Evolutionary conservation across 2,113 vertebrate species (phyloP).

Genomic region (Rhombomys opimus): DNA sequence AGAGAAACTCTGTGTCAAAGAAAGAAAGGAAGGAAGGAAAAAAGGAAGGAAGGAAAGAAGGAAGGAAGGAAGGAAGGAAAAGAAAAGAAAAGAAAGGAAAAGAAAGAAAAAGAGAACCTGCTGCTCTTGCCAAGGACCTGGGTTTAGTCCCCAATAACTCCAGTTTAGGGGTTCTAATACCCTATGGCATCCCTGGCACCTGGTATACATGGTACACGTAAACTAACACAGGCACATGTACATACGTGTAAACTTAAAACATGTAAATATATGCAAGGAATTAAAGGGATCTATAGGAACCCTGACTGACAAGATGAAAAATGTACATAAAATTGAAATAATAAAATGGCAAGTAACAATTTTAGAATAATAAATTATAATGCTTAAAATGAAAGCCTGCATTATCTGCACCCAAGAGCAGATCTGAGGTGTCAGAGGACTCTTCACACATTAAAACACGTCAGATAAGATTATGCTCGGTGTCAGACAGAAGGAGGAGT

Average conservation of each 20-base stretch:
- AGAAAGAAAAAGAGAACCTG: not conserved
- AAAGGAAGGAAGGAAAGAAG: no score
- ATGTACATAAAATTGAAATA: not conserved
- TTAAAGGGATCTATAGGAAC: not conserved
- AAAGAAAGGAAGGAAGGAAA: no score
- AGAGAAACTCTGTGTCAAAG: no score
- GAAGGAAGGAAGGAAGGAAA: no score
- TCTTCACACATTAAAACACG: not conserved
- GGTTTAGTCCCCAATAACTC: not conserved
- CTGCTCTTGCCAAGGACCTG: not conserved
- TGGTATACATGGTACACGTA: not conserved
- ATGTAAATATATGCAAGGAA: not conserved
- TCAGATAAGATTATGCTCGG: not conserved
- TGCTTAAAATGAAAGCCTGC: not conserved
- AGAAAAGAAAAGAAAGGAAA: no score
- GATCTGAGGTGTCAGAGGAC: not conserved
- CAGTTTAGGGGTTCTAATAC: not conserved
- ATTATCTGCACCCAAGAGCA: not conserved
- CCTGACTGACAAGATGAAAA: not conserved
- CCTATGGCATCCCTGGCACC: not conserved
- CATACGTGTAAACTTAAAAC: not conserved
- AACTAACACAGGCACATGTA: not conserved
- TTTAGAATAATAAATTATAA: not conserved
- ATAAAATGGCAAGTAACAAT: constrained; percentile 29
- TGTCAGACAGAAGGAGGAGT: not conserved